Evolutionary conservation across 2,888 invertebrate genomes (phyloP).

Genomic region (Thyatira batis): DNA sequence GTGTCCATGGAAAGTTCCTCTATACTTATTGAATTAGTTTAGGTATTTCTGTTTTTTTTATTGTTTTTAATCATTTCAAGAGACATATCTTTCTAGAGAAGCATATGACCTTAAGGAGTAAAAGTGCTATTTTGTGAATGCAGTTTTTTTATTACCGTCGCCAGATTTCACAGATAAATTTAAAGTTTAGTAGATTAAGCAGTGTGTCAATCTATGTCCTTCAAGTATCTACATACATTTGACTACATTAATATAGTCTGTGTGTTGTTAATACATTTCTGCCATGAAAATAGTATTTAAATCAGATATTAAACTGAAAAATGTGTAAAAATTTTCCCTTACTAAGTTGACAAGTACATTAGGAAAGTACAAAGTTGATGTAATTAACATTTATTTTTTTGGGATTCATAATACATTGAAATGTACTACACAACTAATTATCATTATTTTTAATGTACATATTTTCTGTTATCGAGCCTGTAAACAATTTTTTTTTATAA

Average conservation of each 20-base stretch:
- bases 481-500: too few species aligned
- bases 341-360: background rate
- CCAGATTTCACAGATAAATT: background rate
- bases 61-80: slow-evolving; percentile 12
- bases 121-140: slow-evolving; percentile 9
- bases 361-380: background rate
- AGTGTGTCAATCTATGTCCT: background rate
- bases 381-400: background rate
- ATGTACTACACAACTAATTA: too few species aligned
- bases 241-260: background rate
- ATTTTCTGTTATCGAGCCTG: too few species aligned
- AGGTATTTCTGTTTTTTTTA: background rate
- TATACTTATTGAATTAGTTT: slow-evolving; percentile 22
- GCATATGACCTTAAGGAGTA: too few species aligned
- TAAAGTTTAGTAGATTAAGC: background rate
- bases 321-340: background rate
- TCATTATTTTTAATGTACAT: too few species aligned
- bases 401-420: background rate
- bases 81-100: too few species aligned
- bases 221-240: background rate
- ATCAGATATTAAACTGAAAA: background rate
- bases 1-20: slow-evolving; percentile 24
- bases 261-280: background rate
- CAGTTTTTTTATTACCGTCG: too few species aligned
- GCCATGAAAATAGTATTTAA: background rate